phyloP scores from a whole-genome alignment of 1,140 invertebrate species.

The Steinernema feltiae region DNA sequence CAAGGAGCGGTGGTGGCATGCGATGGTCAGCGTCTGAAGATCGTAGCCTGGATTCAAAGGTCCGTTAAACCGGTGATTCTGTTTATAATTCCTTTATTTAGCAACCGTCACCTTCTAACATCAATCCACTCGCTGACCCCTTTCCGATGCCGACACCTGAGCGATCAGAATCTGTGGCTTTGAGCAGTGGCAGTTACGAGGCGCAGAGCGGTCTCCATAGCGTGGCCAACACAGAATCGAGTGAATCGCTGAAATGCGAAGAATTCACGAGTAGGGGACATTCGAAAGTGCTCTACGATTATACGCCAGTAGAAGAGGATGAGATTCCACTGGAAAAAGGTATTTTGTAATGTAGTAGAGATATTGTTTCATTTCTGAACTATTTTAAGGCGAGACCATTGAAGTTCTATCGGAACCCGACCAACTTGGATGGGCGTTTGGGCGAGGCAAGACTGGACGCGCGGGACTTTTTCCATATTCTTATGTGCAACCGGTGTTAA shows the following conservation, averaged over 20 bases:
- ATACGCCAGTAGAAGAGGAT: constrained; percentile 46
- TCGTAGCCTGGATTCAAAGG: no score
- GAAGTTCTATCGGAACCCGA: constrained; percentile 54
- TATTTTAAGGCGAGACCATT: constrained; percentile 45
- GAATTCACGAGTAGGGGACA: neutral
- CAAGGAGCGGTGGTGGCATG: no score
- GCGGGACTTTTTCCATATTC: constrained; percentile 47
- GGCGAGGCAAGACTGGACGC: constrained; percentile 37
- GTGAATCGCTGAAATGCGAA: neutral
- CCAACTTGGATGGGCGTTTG: constrained; percentile 50
- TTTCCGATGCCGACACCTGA: constrained; percentile 30
- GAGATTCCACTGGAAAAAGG: constrained; percentile 51
- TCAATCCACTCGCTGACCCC: neutral
- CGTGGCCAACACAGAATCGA: neutral
- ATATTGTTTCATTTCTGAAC: constrained; percentile 15
- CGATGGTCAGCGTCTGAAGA: no score
- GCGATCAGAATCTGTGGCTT: constrained; percentile 20
- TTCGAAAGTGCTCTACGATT: constrained; percentile 51
- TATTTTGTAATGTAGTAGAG: no score
- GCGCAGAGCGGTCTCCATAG: neutral
- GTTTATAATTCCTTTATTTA: no score
- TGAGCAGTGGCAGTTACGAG: constrained; percentile 18
- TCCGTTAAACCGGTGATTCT: no score
- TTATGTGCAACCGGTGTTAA: constrained; percentile 35
- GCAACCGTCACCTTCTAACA: no score